These are phyloP conservation scores for Connochaetes taurinus DNA, from an alignment of 2,113 vertebrate species.

Conservation along the genomic window DNA sequence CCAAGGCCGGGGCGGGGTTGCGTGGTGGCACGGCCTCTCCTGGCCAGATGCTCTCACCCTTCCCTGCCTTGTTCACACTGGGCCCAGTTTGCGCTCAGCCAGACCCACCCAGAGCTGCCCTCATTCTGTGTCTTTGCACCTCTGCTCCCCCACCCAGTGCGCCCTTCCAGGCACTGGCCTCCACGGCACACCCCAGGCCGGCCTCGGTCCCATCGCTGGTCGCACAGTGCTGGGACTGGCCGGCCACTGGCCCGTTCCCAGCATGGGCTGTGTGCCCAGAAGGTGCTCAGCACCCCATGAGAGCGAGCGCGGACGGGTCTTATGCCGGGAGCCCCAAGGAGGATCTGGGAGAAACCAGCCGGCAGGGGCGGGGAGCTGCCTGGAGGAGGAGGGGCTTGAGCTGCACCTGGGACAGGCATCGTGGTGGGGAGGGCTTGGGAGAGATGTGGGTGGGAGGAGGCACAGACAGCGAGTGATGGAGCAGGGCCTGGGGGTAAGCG, in stretches of 20 bases:
- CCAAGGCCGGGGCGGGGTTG: rapidly evolving
- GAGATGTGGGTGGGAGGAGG: rapidly evolving
- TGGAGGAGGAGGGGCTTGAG: background rate
- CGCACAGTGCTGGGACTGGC: background rate
- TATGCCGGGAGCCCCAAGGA: background rate
- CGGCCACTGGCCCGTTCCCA: background rate
- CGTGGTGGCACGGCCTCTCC: rapidly evolving
- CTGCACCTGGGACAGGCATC: rapidly evolving
- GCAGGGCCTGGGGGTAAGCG: background rate
- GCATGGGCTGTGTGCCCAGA: rapidly evolving
- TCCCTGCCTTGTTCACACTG: rapidly evolving
- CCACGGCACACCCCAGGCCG: background rate
- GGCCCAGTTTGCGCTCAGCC: rapidly evolving
- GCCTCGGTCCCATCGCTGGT: background rate
- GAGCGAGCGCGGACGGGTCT: rapidly evolving
- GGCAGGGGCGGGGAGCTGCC: background rate
- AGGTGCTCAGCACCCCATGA: rapidly evolving
- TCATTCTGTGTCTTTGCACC: rapidly evolving
- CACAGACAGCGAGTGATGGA: background rate
- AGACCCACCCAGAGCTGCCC: rapidly evolving
- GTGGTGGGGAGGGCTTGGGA: background rate
- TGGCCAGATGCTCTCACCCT: rapidly evolving
- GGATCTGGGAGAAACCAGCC: background rate
- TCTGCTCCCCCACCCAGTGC: rapidly evolving
- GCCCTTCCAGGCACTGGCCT: background rate